Conservation (phyloP, 2,113 vertebrate genomes). For the Channa maculata region DNA sequence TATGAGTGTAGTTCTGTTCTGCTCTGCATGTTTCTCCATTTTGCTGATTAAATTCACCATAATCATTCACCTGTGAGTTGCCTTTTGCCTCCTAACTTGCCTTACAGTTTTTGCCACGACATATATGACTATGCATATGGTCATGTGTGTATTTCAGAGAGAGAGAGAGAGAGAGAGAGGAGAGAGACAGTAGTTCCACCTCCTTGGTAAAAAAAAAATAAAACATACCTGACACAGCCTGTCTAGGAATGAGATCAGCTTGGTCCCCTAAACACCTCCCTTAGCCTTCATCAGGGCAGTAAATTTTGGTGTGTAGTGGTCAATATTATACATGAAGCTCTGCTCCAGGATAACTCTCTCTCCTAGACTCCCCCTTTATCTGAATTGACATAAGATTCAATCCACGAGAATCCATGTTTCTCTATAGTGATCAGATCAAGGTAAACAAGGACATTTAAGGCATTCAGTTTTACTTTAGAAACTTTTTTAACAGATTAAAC, state of each 20-base stretch:
- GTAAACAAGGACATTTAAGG: too few relatives aligned
- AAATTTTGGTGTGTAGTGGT: slow-evolving; percentile 9
- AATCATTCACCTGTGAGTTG: too few relatives aligned
- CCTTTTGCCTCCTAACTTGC: too few relatives aligned
- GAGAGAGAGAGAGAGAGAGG: neutral
- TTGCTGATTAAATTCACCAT: too few relatives aligned
- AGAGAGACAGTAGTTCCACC: neutral
- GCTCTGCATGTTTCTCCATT: too few relatives aligned
- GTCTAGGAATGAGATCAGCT: neutral
- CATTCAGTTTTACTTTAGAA: too few relatives aligned
- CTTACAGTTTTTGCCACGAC: too few relatives aligned
- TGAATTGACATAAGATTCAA: slow-evolving; percentile 1
- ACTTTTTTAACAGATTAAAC: too few relatives aligned
- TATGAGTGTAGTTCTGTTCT: too few relatives aligned
- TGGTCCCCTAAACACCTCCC: neutral
- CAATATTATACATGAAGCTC: neutral
- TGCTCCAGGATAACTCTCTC: neutral
- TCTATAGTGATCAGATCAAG: too few relatives aligned
- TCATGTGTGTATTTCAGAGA: neutral
- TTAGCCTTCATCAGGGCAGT: neutral
- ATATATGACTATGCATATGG: too few relatives aligned
- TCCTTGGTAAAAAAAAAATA: neutral
- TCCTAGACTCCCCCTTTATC: slow-evolving; percentile 8
- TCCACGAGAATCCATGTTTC: too few relatives aligned
- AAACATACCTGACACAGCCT: neutral